Evolutionary conservation across 2,888 invertebrate genomes (phyloP).

Genomic region (Lasioglossum oenotherae): DNA sequence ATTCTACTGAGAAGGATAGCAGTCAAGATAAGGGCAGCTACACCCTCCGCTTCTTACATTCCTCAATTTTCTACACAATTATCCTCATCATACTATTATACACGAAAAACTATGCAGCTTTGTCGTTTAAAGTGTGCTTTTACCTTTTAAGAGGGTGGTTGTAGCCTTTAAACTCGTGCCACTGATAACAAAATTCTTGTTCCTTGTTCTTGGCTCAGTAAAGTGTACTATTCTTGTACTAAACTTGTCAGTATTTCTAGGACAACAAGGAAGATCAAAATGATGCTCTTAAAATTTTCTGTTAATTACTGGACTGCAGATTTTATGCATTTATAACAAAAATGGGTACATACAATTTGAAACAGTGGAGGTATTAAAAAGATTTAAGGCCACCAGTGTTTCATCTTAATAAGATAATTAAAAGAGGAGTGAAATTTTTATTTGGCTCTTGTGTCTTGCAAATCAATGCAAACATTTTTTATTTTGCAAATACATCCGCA

Average conservation of each 20-base stretch:
- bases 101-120: neutral
- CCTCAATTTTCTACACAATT: conserved; percentile 3
- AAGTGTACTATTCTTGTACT: neutral
- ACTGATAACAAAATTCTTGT: neutral
- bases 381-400: too few species aligned
- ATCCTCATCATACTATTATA: neutral
- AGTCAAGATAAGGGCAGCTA: neutral
- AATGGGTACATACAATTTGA: too few species aligned
- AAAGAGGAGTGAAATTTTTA: too few species aligned
- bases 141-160: neutral
- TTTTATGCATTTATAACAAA: too few species aligned
- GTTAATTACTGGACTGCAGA: too few species aligned
- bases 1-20: neutral
- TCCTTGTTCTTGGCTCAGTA: neutral
- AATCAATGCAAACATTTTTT: too few species aligned
- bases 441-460: too few species aligned
- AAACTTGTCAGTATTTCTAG: neutral
- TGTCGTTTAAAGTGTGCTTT: neutral
- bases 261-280: too few species aligned
- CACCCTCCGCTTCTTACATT: neutral
- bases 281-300: neutral
- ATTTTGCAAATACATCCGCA: too few species aligned
- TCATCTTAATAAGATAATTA: too few species aligned
- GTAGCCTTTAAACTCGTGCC: neutral
- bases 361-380: too few species aligned